Base-by-base conservation (phyloP, 2,888 invertebrate species). In the Caenorhabditis sp. region DNA sequence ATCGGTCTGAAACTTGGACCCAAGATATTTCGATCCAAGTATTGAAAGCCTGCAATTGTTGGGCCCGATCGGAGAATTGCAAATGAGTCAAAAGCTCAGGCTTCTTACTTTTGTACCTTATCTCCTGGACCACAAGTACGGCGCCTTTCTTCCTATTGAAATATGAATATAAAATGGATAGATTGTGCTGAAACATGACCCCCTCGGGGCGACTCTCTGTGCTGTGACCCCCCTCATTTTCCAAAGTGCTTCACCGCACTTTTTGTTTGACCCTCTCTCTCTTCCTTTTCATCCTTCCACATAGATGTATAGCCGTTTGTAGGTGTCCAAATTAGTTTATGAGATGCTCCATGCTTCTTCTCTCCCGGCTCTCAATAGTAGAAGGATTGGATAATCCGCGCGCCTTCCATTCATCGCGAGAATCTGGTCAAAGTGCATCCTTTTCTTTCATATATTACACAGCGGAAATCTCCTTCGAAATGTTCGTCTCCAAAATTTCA, bases 261-360 rank as follows among this genome's bases (percentile, higher is more conserved):
- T 39, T 65, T 66, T 45, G 62, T 63, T 41, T 52, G 39, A 46
- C 27, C 46, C 37, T 43, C 24, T 41, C 24, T 41, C 50, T 20
- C 26, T 37, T 24, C 26, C 48, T 55, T 65, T n/a, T n/a, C n/a
- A n/a, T n/a, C n/a, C n/a, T n/a, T n/a, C n/a, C n/a, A n/a, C n/a
- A n/a, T n/a, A n/a, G n/a, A n/a, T n/a, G n/a, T n/a, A n/a, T n/a
- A n/a, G n/a, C n/a, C n/a, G n/a, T n/a, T n/a, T n/a, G 55, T 65
- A 65, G 63, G 63, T 65, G 63, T 45, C 63, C 37, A 65, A 65
- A 65, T 65, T 65, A 53, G 63, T 65, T 65, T 65, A 65, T 65
- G 37, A 65, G n/a, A n/a, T n/a, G n/a, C n/a, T n/a, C n/a, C n/a
- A n/a, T 46, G 63, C 26, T 15, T 6, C 9, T 62, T 22, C 39